phyloP scores from a whole-genome alignment of 2,797 vertebrate genomes.

The Lophius americanus region DNA sequence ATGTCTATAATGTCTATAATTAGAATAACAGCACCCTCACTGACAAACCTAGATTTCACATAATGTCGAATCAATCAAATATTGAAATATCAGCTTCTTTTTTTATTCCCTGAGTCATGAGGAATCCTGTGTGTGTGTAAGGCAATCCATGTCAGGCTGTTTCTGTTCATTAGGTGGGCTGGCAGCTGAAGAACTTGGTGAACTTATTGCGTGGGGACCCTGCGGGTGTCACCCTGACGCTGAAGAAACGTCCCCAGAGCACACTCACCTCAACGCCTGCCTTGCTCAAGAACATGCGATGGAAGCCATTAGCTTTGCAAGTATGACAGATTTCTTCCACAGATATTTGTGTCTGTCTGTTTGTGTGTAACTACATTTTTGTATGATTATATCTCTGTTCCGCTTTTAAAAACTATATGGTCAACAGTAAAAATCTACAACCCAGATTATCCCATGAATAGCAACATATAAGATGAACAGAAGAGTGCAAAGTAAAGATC shows the following conservation, averaged over 20 bases:
- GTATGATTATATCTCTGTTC: constrained; percentile 48
- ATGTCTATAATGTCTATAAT: constrained; percentile 15
- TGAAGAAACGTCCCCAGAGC: constrained; percentile 93
- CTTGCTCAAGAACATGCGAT: constrained; percentile 92
- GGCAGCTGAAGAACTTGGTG: constrained; percentile 94
- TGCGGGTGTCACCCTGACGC: constrained; percentile 89
- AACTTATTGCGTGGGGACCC: constrained; percentile 91
- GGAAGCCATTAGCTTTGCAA: constrained; percentile 92
- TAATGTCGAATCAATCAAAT: neutral
- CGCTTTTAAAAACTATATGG: constrained; percentile 18
- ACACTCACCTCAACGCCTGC: constrained; percentile 91
- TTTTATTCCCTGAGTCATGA: constrained; percentile 3
- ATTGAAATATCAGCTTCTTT: constrained; percentile 9
- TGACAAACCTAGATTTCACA: constrained; percentile 3
- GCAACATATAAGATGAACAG: neutral
- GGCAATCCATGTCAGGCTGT: constrained; percentile 10
- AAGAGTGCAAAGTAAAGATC: neutral
- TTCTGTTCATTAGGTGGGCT: constrained; percentile 85
- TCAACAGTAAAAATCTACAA: constrained; percentile 8
- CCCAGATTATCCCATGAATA: neutral
- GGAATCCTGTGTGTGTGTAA: constrained; percentile 14
- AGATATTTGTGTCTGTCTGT: constrained; percentile 12
- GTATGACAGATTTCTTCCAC: constrained; percentile 64
- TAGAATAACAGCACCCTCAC: neutral
- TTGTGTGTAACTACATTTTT: constrained; percentile 35